Evolutionary conservation across 1,140 invertebrate species (phyloP).

Genomic region (Bradynema listronoti): DNA sequence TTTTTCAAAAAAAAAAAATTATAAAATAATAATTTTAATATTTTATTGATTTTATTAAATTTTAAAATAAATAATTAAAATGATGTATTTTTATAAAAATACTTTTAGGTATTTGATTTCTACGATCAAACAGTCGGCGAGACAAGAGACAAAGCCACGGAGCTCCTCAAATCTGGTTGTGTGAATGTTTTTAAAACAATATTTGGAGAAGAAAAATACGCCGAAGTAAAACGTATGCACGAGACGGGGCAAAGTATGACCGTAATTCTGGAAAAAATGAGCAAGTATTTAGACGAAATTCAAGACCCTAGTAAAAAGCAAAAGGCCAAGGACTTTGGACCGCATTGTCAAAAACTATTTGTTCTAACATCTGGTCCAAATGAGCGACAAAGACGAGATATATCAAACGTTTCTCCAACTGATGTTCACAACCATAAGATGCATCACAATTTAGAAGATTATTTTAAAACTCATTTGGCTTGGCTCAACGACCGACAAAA

Average conservation of each 20-base stretch:
- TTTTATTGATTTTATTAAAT: not conserved
- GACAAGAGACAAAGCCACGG: conserved; percentile 33
- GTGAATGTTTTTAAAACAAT: no score
- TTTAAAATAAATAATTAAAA: no score
- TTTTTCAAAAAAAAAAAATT: not conserved
- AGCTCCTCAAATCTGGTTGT: conserved; percentile 32
- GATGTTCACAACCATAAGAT: conserved; percentile 16
- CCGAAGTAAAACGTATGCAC: conserved; percentile 11
- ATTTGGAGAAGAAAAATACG: conserved; percentile 32
- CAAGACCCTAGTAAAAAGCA: conserved; percentile 10
- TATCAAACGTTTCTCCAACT: conserved; percentile 31
- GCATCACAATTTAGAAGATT: conserved; percentile 31
- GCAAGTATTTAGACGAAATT: conserved; percentile 20
- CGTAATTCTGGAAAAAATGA: conserved; percentile 30
- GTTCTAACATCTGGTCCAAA: no score
- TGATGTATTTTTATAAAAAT: not conserved
- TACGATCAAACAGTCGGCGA: conserved; percentile 27
- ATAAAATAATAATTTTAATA: not conserved
- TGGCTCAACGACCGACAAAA: conserved; percentile 34
- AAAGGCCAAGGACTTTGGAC: conserved; percentile 7
- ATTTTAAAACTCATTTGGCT: conserved; percentile 23
- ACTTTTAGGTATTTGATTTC: conserved; percentile 21
- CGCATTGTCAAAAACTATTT: not conserved
- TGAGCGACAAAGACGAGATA: conserved; percentile 7
- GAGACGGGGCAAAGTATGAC: not conserved